phyloP scores from a whole-genome alignment of 1,140 invertebrate genomes.

The Drosophila carrolli region DNA sequence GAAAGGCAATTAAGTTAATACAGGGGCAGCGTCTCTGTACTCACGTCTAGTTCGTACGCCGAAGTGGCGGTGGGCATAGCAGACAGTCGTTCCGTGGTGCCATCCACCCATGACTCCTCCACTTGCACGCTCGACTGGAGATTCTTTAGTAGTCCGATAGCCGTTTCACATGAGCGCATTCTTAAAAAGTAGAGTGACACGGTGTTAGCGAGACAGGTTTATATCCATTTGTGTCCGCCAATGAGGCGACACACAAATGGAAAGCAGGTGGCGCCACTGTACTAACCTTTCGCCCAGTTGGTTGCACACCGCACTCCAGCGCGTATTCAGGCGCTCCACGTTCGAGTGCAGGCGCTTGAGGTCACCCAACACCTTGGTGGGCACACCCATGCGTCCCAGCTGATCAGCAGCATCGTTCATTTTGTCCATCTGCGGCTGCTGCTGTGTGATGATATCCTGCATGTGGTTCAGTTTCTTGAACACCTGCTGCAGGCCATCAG shows the following conservation, averaged over 20 bases:
- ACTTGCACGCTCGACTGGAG: constrained; percentile 94
- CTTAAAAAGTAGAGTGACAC: constrained; percentile 85
- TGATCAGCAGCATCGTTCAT: constrained; percentile 95
- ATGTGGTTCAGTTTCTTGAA: constrained; percentile 85
- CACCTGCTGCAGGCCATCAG: constrained; percentile 90
- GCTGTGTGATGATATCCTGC: constrained; percentile 92
- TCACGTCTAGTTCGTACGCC: constrained; percentile 84
- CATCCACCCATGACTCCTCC: constrained; percentile 95
- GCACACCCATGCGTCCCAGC: constrained; percentile 91
- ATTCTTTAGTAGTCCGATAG: constrained; percentile 93
- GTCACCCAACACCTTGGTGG: constrained; percentile 89
- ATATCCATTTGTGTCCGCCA: constrained; percentile 17
- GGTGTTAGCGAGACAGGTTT: constrained; percentile 51
- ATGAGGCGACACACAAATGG: constrained; percentile 19
- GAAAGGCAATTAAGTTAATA: constrained; percentile 38
- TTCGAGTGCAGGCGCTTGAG: constrained; percentile 97
- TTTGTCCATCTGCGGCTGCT: constrained; percentile 94
- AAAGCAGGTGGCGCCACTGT: constrained; percentile 37
- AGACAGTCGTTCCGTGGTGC: constrained; percentile 85
- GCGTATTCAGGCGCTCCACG: constrained; percentile 92
- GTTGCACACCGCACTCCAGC: constrained; percentile 96
- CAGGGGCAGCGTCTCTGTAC: constrained; percentile 45
- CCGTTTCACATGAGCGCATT: constrained; percentile 93
- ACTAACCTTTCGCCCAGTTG: constrained; percentile 94
- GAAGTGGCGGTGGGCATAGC: constrained; percentile 84